Base-by-base conservation (phyloP, 2,888 invertebrate genomes). In the Norana najaformis region DNA sequence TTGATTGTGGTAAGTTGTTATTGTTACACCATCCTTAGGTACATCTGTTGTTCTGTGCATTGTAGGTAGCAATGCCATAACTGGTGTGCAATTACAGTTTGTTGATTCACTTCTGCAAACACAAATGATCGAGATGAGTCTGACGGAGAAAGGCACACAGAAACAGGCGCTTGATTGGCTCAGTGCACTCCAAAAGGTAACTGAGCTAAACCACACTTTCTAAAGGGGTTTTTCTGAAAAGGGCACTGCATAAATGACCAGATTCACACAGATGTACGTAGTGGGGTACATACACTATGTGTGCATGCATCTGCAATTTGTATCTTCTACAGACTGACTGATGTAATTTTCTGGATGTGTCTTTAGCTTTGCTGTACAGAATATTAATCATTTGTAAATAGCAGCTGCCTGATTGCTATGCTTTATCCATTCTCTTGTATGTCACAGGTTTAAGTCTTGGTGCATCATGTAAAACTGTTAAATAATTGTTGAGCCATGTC, bases 81-180 rank as follows among this genome's bases (percentile, higher is more conserved):
- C 36, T 8, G 85, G 85, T 85, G 85, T 85, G 35, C 36, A 85
- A 14, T 23, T 85, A 36, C 85, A 85, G 85, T 85, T 85, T 85
- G 85, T 85, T 36, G 85, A 85, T 37, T 85, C 85, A 20, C 85
- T 85, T 16, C 37, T 85, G 85, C 85, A 85, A 85, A 85, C 85
- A 18, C 85, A 85, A n/a, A 85, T 35, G 16, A 85, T 85, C 34
- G 36, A 85, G 6, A 34, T 85, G 85, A 85, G 35, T 23, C 37
- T 85, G 37, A 85, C 36, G 18, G 85, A 85, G 0, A 85, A 85
- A 85, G 85, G 85, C 35, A 36, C 18, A 36, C 85, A 85, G 85
- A 37, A 85, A 18, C 35, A 85, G 35, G 36, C 85, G 18, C 36
- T 85, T 1, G 85, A 35, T n/a, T 85, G 85, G 85, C 36, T 85